Base-by-base conservation (phyloP, 2,113 vertebrate species). In the Oryzias curvinotus region DNA sequence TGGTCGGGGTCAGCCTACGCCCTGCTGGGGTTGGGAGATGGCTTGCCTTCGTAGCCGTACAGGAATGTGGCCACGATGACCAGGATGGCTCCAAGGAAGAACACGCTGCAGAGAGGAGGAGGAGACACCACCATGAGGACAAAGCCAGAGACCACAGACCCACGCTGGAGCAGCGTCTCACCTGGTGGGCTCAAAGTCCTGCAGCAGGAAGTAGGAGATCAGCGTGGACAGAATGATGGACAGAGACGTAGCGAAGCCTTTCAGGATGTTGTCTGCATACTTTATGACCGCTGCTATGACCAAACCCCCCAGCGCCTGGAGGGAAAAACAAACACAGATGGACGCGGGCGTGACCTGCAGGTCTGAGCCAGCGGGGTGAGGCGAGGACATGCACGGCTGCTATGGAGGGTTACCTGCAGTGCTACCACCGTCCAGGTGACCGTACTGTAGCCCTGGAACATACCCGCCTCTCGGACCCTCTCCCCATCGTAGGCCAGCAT, bases 241-340 rank as follows among this genome's bases (percentile, higher is more conserved):
- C 52, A 99, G 93, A 41, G 97, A 99, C 2, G 96, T 98, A 41
- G 97, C 97, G 64, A 99, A 99, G 83, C 97, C 97, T 86, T 99
- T 99, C 82, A 99, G 93, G 87, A 99, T 99, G 81, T 99, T 99
- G 90, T 99, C 97, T 0, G 97, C 97, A 10, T 99, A 99, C 87
- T 99, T 99, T 91, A 99, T 99, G 83, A 99, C 97, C 71, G 96
- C 96, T 62, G 97, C 97, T 82, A 99, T 94, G 61, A 99, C 96
- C 82, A 99, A 92, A 51, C 97, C 97, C 56, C 97, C 97, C 67
- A 99, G 92, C 68, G 97, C 96, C 97, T 99, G 88, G 23, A 88
- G 85, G 91, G 86, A 81, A 78, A 85, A 87, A 88, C 75, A 52
- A 71, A 68, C 77, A 63, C 82, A 84, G 71, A 86, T 78, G 80